phyloP scores from a whole-genome alignment of 92 coral and sea anemone species.

The Bergia sp. region DNA sequence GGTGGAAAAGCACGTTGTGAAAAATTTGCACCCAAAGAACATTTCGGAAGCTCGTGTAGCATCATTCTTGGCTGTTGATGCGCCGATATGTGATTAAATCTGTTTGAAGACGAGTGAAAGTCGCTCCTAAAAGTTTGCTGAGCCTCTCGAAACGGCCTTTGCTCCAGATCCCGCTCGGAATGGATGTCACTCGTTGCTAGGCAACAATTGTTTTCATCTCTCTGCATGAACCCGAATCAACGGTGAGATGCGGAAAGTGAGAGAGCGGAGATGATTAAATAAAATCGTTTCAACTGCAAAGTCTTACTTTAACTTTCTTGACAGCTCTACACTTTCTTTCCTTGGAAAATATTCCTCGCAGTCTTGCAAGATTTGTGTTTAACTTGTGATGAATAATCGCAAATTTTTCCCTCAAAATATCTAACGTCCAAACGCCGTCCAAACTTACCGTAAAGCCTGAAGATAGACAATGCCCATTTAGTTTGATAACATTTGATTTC shows the following conservation, averaged over 20 bases:
- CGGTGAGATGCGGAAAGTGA: neutral
- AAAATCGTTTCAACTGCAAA: neutral
- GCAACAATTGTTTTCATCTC: conserved; percentile 36
- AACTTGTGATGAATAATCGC: neutral
- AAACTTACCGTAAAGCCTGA: neutral
- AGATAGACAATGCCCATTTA: neutral
- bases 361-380: neutral
- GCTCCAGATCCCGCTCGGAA: conserved; percentile 29
- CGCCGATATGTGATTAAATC: neutral
- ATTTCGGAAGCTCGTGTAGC: conserved; percentile 23
- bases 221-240: conserved; percentile 24
- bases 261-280: neutral
- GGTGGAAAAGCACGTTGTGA: neutral
- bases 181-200: conserved; percentile 28
- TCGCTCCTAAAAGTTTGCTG: neutral
- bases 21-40: conserved; percentile 1
- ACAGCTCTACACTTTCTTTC: neutral
- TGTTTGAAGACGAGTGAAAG: neutral
- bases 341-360: too few relatives aligned
- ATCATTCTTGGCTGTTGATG: conserved; percentile 24
- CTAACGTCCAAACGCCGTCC: neutral
- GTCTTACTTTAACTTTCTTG: neutral
- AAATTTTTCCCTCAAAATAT: neutral
- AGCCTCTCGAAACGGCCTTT: neutral
- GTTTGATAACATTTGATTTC: neutral